phyloP scores from a whole-genome alignment of 2,888 invertebrate genomes.

The Hipparchia semele region DNA sequence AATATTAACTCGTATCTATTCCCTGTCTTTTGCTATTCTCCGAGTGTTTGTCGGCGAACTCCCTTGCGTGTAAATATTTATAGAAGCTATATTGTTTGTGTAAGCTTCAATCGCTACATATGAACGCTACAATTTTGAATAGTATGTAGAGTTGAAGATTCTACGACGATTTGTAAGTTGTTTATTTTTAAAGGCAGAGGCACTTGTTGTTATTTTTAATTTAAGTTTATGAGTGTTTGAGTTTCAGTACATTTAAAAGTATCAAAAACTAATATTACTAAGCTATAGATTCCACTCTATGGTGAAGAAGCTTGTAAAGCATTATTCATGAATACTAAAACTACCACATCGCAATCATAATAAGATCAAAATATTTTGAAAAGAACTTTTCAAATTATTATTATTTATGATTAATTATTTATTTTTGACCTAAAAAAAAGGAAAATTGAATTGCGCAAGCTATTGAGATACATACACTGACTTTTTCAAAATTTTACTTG shows the following conservation, averaged over 20 bases:
- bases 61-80: slow-evolving; percentile 29
- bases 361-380: no score
- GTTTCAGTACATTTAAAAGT: neutral
- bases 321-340: no score
- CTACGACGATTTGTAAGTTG: neutral
- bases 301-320: no score
- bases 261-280: no score
- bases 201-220: neutral
- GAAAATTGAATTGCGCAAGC: no score
- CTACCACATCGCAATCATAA: no score
- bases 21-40: slow-evolving; percentile 7
- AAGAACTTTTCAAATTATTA: no score
- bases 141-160: slow-evolving; percentile 5
- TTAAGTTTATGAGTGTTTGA: neutral
- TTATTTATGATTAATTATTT: no score
- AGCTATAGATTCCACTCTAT: no score
- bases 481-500: no score
- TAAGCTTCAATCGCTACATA: slow-evolving; percentile 24
- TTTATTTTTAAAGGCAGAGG: neutral
- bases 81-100: slow-evolving; percentile 25
- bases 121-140: slow-evolving; percentile 12
- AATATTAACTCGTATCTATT: slow-evolving; percentile 21
- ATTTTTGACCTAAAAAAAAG: no score
- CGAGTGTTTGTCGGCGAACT: slow-evolving; percentile 12
- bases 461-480: no score